Conservation (phyloP, 2,113 vertebrate genomes). For the Toxostoma redivivum region DNA sequence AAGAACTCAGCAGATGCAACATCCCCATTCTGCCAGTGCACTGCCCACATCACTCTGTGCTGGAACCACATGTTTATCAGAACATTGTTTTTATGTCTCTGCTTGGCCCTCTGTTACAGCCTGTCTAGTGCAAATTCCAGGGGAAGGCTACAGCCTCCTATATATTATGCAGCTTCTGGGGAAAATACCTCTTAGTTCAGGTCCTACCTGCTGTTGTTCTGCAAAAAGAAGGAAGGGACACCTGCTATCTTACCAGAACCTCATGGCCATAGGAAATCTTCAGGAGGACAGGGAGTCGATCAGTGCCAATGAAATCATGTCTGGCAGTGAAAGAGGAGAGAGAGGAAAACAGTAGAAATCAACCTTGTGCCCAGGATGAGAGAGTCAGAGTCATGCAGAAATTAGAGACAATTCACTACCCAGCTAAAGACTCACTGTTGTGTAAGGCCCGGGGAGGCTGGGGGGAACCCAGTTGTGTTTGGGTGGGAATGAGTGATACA, state of each 20-base stretch:
- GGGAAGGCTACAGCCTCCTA: background rate
- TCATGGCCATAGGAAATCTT: constrained; percentile 90
- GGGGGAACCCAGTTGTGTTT: background rate
- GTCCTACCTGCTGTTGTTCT: background rate
- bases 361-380: background rate
- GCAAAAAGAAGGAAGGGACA: background rate
- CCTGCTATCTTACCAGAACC: constrained; percentile 82
- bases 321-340: constrained; percentile 62
- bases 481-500: background rate
- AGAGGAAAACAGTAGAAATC: background rate
- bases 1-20: background rate
- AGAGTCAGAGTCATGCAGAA: background rate
- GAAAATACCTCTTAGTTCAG: background rate
- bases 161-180: background rate
- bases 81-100: background rate
- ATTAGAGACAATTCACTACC: constrained; percentile 50
- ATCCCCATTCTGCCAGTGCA: background rate
- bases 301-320: constrained; percentile 79
- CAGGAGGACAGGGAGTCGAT: constrained; percentile 84
- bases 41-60: background rate
- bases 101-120: background rate
- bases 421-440: constrained; percentile 28
- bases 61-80: background rate
- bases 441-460: background rate
- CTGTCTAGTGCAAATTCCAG: background rate